Conservation (phyloP, 1,140 invertebrate species). For the Aphaenogaster ashmeadi region DNA sequence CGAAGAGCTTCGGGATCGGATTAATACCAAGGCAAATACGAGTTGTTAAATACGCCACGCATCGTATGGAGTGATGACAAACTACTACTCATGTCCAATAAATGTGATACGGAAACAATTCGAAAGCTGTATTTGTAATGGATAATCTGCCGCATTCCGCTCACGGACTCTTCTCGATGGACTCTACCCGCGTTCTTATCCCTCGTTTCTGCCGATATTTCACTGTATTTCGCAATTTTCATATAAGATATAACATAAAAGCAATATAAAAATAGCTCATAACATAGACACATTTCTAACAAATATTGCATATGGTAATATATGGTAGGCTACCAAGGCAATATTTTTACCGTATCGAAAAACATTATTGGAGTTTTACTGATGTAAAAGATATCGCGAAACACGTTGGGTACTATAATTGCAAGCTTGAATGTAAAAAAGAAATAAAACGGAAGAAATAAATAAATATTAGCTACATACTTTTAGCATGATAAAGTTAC, state of each 20-base stretch:
- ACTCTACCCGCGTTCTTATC: background rate
- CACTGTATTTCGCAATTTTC: background rate
- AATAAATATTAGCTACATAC: background rate
- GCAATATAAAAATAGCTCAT: background rate
- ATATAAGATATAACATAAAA: background rate
- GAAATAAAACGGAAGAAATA: background rate
- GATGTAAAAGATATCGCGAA: background rate
- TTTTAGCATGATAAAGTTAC: background rate
- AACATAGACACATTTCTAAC: background rate
- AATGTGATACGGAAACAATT: slow-evolving; percentile 51
- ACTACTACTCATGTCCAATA: slow-evolving; percentile 74
- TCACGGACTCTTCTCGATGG: background rate
- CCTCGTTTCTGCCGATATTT: background rate
- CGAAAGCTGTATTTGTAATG: slow-evolving; percentile 52
- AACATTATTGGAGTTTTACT: background rate
- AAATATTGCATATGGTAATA: slow-evolving; percentile 6
- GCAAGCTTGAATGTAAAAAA: background rate
- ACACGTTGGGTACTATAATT: background rate
- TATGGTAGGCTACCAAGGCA: no score
- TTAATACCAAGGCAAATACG: slow-evolving; percentile 78
- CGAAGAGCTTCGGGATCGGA: slow-evolving; percentile 72
- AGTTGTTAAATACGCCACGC: slow-evolving; percentile 74
- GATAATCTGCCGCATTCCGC: slow-evolving; percentile 56
- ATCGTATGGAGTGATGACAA: slow-evolving; percentile 70
- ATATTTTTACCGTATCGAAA: background rate